Base-by-base conservation (phyloP, 2,888 invertebrate species). In the Hirtodrosophila cameraria region DNA sequence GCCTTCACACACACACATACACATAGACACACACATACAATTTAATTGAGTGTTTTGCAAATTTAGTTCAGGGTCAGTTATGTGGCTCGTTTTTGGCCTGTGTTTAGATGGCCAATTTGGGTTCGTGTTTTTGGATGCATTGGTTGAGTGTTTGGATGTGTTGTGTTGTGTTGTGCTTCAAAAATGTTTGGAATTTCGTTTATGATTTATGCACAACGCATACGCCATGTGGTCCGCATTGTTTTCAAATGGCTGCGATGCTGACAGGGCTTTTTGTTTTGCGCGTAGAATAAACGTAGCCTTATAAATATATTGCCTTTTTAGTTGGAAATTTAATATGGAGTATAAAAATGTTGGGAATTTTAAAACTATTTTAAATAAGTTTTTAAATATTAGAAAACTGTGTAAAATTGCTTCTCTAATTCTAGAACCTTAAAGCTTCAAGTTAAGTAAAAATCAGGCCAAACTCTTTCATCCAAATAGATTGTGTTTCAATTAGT, bases 11-110 rank as follows among this genome's bases (percentile, higher is more conserved):
- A 71, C 46, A 45, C 25, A 31, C 16, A 41, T 52, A 54, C 27
- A 52, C 27, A 41, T 41, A 59, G 38, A 35, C 15, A 38, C 28
- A 30, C 30, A 33, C 31, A 61, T 41, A 54, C 42, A 53, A 50
- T 63, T 59, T 61, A 78, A 66, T 84, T 71, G 75, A 62, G 61
- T 69, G 81, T 61, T 60, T 62, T 67, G 67, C 62, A 67, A 74
- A 82, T 87, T 85, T 79, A 82, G 82, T 87, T 87, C 82, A 82
- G 83, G 82, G 82, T 87, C 82, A 82, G 61, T 64, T 79, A 60
- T 71, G 82, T 52, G 64, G 63, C 53, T 75, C 23, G 66, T 41
- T 65, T 81, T 78, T 84, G 62, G 78, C 59, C 67, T 60, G 57
- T 71, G 62, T 63, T 83, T 69, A 75, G 69, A 61, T 31, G 57